Conservation (phyloP, 1,140 invertebrate genomes). For the Drosophila chauvacae region DNA sequence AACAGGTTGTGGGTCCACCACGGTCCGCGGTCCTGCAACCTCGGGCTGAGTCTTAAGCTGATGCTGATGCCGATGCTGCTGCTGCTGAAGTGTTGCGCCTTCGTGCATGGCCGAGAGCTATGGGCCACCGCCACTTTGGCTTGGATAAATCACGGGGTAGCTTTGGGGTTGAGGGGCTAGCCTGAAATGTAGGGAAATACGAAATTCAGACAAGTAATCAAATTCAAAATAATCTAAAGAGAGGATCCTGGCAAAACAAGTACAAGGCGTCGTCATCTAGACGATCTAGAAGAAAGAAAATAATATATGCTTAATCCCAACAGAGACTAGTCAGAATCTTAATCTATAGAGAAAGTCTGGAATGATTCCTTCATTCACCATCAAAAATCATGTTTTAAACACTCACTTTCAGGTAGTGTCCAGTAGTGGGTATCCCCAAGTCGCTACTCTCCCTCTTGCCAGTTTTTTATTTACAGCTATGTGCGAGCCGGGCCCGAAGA, state of each 20-base stretch:
- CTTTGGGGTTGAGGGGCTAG: not conserved
- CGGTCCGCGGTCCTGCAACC: constrained; percentile 36
- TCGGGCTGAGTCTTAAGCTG: constrained; percentile 24
- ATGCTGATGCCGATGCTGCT: constrained; percentile 16
- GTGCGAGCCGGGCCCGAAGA: constrained; percentile 35
- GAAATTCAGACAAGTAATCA: not conserved
- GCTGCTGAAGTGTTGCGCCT: constrained; percentile 72
- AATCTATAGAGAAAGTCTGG: too few relatives aligned
- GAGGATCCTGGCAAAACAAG: not conserved
- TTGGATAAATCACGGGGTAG: constrained; percentile 25
- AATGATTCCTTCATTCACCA: too few relatives aligned
- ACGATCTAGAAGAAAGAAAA: not conserved
- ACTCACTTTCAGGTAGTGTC: not conserved
- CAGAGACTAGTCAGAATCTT: not conserved
- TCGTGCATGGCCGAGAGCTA: constrained; percentile 80
- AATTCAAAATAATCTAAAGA: not conserved
- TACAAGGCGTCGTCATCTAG: not conserved
- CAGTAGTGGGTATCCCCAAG: not conserved
- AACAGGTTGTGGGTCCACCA: constrained; percentile 78
- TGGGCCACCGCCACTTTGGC: constrained; percentile 71
- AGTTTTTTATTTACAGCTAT: constrained; percentile 75
- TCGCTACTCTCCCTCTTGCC: constrained; percentile 1
- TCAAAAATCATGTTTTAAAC: not conserved
- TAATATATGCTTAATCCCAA: not conserved
- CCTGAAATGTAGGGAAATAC: not conserved